Base-by-base conservation (phyloP, 2,888 invertebrate genomes). In the Eilema depressum region DNA sequence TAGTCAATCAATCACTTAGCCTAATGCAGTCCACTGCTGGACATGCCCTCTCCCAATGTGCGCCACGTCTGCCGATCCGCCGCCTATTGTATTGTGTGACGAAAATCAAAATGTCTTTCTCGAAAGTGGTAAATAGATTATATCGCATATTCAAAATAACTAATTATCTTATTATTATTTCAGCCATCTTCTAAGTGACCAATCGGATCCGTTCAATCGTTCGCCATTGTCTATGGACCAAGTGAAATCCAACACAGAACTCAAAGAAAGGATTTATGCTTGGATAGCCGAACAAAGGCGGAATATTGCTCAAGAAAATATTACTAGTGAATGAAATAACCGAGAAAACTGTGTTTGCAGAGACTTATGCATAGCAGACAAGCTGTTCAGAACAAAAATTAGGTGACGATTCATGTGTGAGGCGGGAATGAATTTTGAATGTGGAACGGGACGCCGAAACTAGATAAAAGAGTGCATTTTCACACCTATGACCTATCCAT, bases 141-240 rank as follows among this genome's bases (percentile, higher is more conserved):
- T 47, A 12, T 23, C 25, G 0, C n/a, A 41, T 0, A 7, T 25
- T 20, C 4, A 7, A 37, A 63, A 12, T 63, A 63, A 47, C 12
- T 17, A 20, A 25, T 47, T 25, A 3, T 23, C 1, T 28, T 28
- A 30, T 53, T 53, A 41, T 41, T 72, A 20, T 85, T 95, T 73
- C 91, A 97, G 98, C 80, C 98, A 98, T 92, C 95, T 98, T 76
- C 93, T 97, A 73, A 99, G 99, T 88, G 99, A 99, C 92, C 99
- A 99, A 90, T 97, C 98, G 0, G 99, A 99, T 93, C 99, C 99
- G 0, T 99, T 99, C 91, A 99, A 99, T 94, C 96, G 99, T 56
- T 97, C 98, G 14, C 98, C 99, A 0, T 96, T 99, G 23, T 98
- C 98, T 0, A 98, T 99, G 98, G 98, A 99, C 86, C 98, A 98